phyloP scores from a whole-genome alignment of 2,888 invertebrate species.

The Didymodactylos carnosus region DNA sequence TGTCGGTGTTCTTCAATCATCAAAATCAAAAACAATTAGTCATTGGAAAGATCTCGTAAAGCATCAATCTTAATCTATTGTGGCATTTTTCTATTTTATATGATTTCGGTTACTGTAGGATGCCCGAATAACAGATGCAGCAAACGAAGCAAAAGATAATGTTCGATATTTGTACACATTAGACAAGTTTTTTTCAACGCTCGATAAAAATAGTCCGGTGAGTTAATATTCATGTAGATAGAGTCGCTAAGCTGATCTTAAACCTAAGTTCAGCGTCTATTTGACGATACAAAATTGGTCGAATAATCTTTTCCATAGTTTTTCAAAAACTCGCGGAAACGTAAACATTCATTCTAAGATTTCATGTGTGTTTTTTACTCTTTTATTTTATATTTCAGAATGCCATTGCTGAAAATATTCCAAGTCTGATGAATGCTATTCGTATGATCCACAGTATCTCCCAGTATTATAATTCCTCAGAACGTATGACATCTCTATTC shows the following conservation, averaged over 20 bases:
- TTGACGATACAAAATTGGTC: no score
- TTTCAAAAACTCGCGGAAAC: no score
- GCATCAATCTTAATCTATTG: not conserved
- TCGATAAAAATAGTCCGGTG: conserved; percentile 76
- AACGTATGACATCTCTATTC: conserved; percentile 81
- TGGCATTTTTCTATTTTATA: not conserved
- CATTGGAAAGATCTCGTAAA: conserved; percentile 31
- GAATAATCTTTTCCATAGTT: no score
- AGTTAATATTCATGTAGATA: conserved; percentile 25
- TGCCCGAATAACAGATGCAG: conserved; percentile 72
- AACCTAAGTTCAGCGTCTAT: no score
- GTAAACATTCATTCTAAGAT: no score
- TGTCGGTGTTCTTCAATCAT: conserved; percentile 29
- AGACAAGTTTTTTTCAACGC: conserved; percentile 77
- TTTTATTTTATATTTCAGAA: conserved; percentile 36
- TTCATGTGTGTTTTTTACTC: not conserved
- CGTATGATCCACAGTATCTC: conserved; percentile 79
- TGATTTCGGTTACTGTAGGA: conserved; percentile 38
- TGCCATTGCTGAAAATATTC: conserved; percentile 67
- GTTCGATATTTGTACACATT: conserved; percentile 79
- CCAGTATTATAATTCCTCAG: conserved; percentile 84
- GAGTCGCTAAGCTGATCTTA: no score
- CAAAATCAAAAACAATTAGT: conserved; percentile 32
- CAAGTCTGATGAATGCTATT: conserved; percentile 71
- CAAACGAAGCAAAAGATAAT: conserved; percentile 83